Base-by-base conservation (phyloP, 2,888 invertebrate species). In the Mylabris sibirica region DNA sequence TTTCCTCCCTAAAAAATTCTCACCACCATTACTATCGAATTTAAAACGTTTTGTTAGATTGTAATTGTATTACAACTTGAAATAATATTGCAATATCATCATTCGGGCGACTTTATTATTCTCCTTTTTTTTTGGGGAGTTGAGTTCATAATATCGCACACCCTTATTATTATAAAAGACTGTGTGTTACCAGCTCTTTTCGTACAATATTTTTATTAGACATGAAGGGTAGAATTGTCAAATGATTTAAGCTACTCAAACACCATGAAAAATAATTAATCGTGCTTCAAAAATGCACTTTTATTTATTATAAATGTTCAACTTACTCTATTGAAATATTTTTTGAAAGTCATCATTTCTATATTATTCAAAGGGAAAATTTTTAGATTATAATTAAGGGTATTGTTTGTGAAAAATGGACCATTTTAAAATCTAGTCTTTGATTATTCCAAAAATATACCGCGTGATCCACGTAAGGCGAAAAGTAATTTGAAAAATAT, bases 241-340 rank as follows among this genome's bases (percentile, higher is more conserved):
- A 74, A 74, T 78, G 67, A 72, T 80, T 82, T 80, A 82, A 77
- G 76, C 78, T 78, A 80, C 78, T 79, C 84, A 84, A 84, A 80
- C 81, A 84, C 83, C 84, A 83, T 84, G 84, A 84, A 84, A 84
- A 83, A 83, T 84, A 84, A 84, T 83, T 83, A 84, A 84, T 84
- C 79, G 84, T 82, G 80, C 82, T 83, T 82, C 81, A 82, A 81
- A 80, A 80, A 80, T 75, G 78, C 74, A 78, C 76, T 79, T 81
- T 80, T 79, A 70, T 44, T 30, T 79, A 73, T 69, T 74, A 72
- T 76, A 72, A 78, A 77, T 77, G 72, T 70, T 73, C 12, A 38
- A 38, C 14, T n/a, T n/a, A n/a, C n/a, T n/a, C n/a, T 12, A 3
- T 64, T 65, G 68, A 6, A n/a, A n/a, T n/a, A n/a, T 49, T 71